Evolutionary conservation across 1,140 invertebrate species (phyloP).

Genomic region (Trypoxylus dichotomus): DNA sequence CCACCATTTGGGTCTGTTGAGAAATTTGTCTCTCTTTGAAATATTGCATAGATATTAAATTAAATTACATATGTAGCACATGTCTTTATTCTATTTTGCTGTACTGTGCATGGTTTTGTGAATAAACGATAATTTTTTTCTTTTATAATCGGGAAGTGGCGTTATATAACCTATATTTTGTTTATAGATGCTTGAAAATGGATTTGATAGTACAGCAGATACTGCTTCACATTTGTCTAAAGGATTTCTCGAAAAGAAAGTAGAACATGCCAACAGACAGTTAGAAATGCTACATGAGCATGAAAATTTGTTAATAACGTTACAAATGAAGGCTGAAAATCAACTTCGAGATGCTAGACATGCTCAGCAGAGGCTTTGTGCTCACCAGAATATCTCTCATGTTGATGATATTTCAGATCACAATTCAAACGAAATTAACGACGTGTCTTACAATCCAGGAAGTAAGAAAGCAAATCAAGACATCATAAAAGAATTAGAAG

Average conservation of each 20-base stretch:
- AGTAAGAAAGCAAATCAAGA: conserved; percentile 32
- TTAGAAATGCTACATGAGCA: conserved; percentile 48
- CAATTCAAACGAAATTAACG: background rate
- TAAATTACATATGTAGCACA: no score
- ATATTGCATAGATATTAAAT: no score
- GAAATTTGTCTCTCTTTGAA: no score
- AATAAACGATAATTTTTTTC: no score
- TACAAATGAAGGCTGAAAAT: conserved; percentile 51
- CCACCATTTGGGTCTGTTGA: no score
- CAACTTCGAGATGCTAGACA: conserved; percentile 49
- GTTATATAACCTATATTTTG: no score
- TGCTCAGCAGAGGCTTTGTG: conserved; percentile 46
- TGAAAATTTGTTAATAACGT: conserved; percentile 45
- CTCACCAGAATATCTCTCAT: background rate
- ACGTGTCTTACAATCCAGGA: background rate
- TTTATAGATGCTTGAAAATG: conserved; percentile 31
- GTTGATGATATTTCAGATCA: conserved; percentile 7
- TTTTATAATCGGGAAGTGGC: no score
- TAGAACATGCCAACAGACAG: conserved; percentile 43
- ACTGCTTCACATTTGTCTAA: conserved; percentile 33
- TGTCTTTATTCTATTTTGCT: no score
- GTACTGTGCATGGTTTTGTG: no score
- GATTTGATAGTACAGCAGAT: conserved; percentile 32
- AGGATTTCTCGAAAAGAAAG: conserved; percentile 46
- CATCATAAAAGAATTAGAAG: conserved; percentile 43